Evolutionary conservation across 2,797 vertebrate genomes (phyloP), one percentile per base, ranked within the genome.

Genomic region (Helostoma temminkii): DNA sequence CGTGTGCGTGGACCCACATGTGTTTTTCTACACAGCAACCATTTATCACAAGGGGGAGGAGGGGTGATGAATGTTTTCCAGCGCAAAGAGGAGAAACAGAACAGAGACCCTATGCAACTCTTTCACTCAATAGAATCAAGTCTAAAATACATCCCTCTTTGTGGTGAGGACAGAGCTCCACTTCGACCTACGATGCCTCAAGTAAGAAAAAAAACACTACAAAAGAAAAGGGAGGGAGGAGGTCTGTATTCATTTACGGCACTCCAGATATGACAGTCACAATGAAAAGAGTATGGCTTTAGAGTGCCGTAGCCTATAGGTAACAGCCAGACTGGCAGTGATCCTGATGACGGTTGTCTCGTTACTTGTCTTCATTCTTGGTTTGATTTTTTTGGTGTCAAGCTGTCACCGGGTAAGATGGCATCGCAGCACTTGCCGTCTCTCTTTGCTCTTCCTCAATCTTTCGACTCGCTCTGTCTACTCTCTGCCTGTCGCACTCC

Each of bases 351-450:
- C 75, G 65, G 49, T 88, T 85, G 85, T 85, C 87, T 91, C 69
- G 78, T 90, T 88, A 88, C 84, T 85, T 86, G 88, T 88, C 89
- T 90, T 90, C 69, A 83, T 86, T 86, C 79, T 77, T 80, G 74
- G 80, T 91, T 91, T 91, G 92, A 93, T 91, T 93, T 91, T 93
- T 83, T 76, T 58, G 80, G 79, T 90, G 87, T 93, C 91, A 89
- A 88, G 85, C 89, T 89, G 89, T 93, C 92, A 92, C 67, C 41
- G 72, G 66, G 71, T 63, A 83, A 84, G 88, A 82, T 81, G 81
- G 82, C 89, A 86, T 74, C 14, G 49, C 60, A 62, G 73, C 65
- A 53, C 84, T 71, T 47, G 4, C 81, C 67, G 68, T 79, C 72
- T 84, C 68, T 58, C 70, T 72, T 77, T 74, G 56, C 68, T 74